phyloP scores from a whole-genome alignment of 2,888 invertebrate genomes.

The Heliconius ismenius region DNA sequence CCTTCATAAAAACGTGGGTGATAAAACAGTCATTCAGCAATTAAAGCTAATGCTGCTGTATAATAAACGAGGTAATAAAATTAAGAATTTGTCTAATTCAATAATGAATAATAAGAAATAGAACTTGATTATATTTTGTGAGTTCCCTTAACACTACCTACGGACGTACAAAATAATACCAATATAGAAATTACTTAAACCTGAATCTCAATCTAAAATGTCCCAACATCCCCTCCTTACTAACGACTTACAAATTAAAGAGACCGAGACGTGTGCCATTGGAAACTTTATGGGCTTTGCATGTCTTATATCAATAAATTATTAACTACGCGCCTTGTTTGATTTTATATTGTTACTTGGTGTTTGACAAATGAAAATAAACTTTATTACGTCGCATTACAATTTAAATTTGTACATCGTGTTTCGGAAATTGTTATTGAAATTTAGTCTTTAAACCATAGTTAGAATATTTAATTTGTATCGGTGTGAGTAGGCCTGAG shows the following conservation, averaged over 20 bases:
- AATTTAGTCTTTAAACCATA: slow-evolving; percentile 67
- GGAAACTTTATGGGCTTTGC: slow-evolving; percentile 81
- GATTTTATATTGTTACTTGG: slow-evolving; percentile 72
- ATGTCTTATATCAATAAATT: slow-evolving; percentile 82
- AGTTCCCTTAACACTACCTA: not conserved
- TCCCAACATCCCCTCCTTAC: slow-evolving; percentile 62
- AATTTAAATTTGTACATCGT: slow-evolving; percentile 59
- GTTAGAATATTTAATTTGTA: slow-evolving; percentile 69
- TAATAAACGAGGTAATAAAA: slow-evolving; percentile 35
- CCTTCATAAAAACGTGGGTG: slow-evolving; percentile 27
- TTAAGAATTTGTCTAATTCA: slow-evolving; percentile 31
- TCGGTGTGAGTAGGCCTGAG: slow-evolving; percentile 58
- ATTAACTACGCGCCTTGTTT: slow-evolving; percentile 80
- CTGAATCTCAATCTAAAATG: slow-evolving; percentile 70
- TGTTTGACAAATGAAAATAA: slow-evolving; percentile 63
- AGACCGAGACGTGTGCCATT: slow-evolving; percentile 78
- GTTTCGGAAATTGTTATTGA: slow-evolving; percentile 52
- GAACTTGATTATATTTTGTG: not conserved
- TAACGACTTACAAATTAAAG: slow-evolving; percentile 81
- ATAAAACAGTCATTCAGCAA: slow-evolving; percentile 38
- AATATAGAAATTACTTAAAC: slow-evolving; percentile 46
- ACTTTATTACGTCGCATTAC: slow-evolving; percentile 64
- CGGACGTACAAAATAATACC: slow-evolving; percentile 39
- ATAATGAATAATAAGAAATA: slow-evolving; percentile 24
- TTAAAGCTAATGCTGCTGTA: slow-evolving; percentile 37